phyloP scores from a whole-genome alignment of 2,113 vertebrate genomes.

The Athene noctua region DNA sequence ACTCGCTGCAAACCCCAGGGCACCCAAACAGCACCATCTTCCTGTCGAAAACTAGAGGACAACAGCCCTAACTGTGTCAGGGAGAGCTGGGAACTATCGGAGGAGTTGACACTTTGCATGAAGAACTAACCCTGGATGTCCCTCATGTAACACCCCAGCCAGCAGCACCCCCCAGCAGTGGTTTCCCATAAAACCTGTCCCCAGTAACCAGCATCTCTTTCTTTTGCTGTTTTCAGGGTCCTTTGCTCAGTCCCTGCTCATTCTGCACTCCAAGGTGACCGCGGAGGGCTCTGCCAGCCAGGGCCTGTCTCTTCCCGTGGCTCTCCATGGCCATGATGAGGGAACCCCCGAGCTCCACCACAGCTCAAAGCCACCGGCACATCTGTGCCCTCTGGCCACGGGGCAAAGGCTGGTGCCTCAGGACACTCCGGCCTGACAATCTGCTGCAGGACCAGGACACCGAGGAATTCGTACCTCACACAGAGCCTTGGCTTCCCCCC shows the following conservation, averaged over 20 bases:
- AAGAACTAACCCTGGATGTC: not conserved
- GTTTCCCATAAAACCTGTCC: no score
- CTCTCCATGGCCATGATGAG: not conserved
- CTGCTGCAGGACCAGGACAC: not conserved
- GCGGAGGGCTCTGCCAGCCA: not conserved
- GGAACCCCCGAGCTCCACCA: not conserved
- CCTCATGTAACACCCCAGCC: not conserved
- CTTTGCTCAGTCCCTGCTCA: not conserved
- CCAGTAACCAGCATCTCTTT: not conserved
- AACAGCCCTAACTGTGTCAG: rapidly evolving
- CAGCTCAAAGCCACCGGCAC: not conserved
- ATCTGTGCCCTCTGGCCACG: not conserved
- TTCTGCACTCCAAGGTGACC: no score
- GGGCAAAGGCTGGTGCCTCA: not conserved
- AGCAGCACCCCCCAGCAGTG: not conserved
- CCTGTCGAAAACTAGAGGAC: not conserved
- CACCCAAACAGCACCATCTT: no score
- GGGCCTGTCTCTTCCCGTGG: not conserved
- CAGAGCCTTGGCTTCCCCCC: not conserved
- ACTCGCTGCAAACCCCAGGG: not conserved
- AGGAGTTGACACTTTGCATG: not conserved
- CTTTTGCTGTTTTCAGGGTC: not conserved
- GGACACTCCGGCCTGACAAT: not conserved
- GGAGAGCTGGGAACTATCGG: not conserved
- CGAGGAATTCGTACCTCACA: not conserved